A percentile compares a stretch with the other conserved stretches of the same genome.
phyloP scores from a whole-genome alignment of 2,888 invertebrate genomes.

The Tachina fera region DNA sequence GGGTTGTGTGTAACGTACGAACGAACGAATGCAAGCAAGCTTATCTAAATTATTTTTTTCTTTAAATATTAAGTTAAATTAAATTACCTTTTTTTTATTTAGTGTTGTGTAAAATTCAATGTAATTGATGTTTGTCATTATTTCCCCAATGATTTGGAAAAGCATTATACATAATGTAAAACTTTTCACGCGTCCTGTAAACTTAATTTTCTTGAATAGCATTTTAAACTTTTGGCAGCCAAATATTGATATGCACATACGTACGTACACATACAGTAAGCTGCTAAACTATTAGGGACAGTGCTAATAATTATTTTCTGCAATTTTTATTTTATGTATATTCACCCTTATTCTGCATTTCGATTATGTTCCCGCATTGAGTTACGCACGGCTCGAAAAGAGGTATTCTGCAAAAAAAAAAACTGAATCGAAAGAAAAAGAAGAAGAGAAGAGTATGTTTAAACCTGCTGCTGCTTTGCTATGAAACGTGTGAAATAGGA shows the following conservation, averaged over 20 bases:
- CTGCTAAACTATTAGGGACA: background rate
- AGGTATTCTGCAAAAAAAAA: too few species aligned
- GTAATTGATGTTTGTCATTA: slow-evolving; percentile 57
- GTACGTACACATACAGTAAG: background rate
- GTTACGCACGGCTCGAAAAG: too few species aligned
- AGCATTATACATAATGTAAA: slow-evolving; percentile 13
- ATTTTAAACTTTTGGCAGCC: slow-evolving; percentile 60
- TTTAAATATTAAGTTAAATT: slow-evolving; percentile 60
- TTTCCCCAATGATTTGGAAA: slow-evolving; percentile 57
- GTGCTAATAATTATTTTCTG: background rate
- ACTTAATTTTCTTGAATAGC: slow-evolving; percentile 21
- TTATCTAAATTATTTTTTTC: slow-evolving; percentile 50
- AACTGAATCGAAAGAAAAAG: too few species aligned
- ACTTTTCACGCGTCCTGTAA: slow-evolving; percentile 47
- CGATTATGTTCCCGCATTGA: too few species aligned
- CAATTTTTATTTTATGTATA: background rate
- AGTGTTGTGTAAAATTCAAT: slow-evolving; percentile 11
- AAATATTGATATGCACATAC: background rate
- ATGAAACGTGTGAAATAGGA: too few species aligned
- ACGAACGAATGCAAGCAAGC: background rate
- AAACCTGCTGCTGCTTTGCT: too few species aligned
- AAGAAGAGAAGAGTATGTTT: too few species aligned
- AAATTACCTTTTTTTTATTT: slow-evolving; percentile 48
- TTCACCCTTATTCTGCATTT: too few species aligned
- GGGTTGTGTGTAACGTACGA: slow-evolving; percentile 35